phyloP scores from a whole-genome alignment of 1,140 invertebrate species.

The Daktulosphaira vitifoliae region DNA sequence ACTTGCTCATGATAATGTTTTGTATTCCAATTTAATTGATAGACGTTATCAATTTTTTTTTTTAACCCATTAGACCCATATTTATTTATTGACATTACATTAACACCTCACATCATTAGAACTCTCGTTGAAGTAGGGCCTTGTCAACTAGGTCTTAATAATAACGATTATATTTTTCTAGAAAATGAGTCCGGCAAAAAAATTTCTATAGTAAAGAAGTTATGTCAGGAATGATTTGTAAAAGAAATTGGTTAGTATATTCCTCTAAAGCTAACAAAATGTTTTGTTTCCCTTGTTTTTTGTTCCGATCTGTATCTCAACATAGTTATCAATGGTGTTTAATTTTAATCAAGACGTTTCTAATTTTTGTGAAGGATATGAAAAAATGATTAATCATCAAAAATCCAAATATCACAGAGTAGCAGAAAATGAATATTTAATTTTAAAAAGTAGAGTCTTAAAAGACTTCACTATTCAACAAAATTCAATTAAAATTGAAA shows the following conservation, averaged over 20 bases:
- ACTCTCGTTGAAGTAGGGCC: background rate
- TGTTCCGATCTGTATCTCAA: no score
- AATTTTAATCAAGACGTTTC: background rate
- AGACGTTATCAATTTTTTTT: background rate
- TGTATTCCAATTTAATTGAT: background rate
- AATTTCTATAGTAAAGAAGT: background rate
- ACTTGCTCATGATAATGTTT: background rate
- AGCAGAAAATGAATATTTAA: slow-evolving; percentile 5
- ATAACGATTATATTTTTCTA: no score
- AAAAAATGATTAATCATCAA: slow-evolving; percentile 4
- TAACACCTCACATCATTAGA: background rate
- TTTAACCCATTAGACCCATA: background rate
- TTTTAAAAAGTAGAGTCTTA: background rate
- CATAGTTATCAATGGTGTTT: slow-evolving; percentile 5
- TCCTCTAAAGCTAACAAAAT: background rate
- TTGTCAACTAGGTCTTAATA: slow-evolving; percentile 1
- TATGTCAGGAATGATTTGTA: slow-evolving; percentile 1
- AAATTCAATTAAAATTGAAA: background rate
- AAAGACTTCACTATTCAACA: background rate
- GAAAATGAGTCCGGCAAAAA: no score
- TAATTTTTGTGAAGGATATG: background rate
- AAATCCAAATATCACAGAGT: background rate
- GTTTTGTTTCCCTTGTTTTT: no score
- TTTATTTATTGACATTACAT: background rate
- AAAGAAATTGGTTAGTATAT: slow-evolving; percentile 6